Evolutionary conservation across 2,113 vertebrate species (phyloP), one percentile per base, ranked within the genome.

Genomic region (Bagarius yarrelli): DNA sequence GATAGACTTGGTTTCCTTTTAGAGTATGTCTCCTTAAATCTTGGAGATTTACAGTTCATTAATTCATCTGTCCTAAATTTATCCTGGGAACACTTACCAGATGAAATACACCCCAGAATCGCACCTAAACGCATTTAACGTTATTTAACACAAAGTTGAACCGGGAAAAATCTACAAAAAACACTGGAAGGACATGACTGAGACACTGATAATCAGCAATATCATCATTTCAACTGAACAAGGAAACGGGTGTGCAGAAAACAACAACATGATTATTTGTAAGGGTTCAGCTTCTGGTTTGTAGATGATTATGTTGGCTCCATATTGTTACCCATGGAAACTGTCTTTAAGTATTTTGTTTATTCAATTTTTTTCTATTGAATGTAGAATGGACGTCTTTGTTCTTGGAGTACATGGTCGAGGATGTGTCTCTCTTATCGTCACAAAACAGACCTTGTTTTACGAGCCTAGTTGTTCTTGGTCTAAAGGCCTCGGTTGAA

Each of bases 391-490:
- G 52, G 15, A 0, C 11, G 11, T 47, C 80, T 79, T 85, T 86
- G 82, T 85, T 75, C 27, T 40, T 78, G 32, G 64, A 52, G 64
- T 85, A 40, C 57, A n/a, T 70, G 34, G 56, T 59, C 11, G 50
- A 59, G 61, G 34, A 59, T 47, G 64, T 84, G 71, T 81, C 55
- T 32, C 78, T 73, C 57, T 44, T 70, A 34, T 57, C 44, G 44
- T 66, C 72, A 87, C 83, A 85, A 78, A 63, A 79, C 69, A 70
- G n/a, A 72, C 69, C 36, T 50, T 88, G 83, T 83, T 87, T 79
- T 74, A 64, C 13, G 23, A 30, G 19, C 57, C 36, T 18, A 50
- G 63, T 76, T 71, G 66, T 47, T 50, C 60, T 67, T 25, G 23
- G 52, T 61, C 59, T 81, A 80, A 74, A 81, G 47, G 25, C 79